Conservation (phyloP, 2,888 invertebrate genomes). For the Biston betularia region DNA sequence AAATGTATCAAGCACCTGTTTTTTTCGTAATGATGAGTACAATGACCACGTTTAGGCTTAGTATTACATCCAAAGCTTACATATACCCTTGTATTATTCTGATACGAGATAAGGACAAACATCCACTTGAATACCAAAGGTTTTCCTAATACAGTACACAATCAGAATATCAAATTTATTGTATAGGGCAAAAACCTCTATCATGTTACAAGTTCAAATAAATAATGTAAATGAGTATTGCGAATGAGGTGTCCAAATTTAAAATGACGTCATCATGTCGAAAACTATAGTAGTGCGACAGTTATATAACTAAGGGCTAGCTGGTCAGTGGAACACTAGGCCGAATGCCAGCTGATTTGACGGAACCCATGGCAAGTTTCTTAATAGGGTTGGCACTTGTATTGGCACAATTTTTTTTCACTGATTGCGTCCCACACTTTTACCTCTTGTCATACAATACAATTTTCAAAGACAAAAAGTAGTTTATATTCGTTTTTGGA, state of each 20-base stretch:
- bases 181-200: conserved; percentile 16
- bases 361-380: conserved; percentile 27
- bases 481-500: too few relatives aligned
- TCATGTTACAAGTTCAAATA: conserved; percentile 32
- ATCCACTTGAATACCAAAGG: conserved; percentile 5
- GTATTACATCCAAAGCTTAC: too few relatives aligned
- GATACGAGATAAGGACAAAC: conserved; percentile 9
- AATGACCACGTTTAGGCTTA: too few relatives aligned
- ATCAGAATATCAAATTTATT: conserved; percentile 9
- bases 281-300: conserved; percentile 49
- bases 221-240: conserved; percentile 11
- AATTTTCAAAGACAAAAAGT: too few relatives aligned
- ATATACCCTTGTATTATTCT: not conserved
- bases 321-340: conserved; percentile 57
- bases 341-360: conserved; percentile 37
- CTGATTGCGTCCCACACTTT: not conserved
- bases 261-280: conserved; percentile 32
- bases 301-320: conserved; percentile 66
- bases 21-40: too few relatives aligned
- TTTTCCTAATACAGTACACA: conserved; percentile 22
- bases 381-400: conserved; percentile 29
- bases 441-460: too few relatives aligned
- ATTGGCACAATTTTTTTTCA: not conserved
- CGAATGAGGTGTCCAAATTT: conserved; percentile 21
- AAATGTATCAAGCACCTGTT: too few relatives aligned